phyloP scores from a whole-genome alignment of 2,113 vertebrate genomes.

The Alouatta palliata region DNA sequence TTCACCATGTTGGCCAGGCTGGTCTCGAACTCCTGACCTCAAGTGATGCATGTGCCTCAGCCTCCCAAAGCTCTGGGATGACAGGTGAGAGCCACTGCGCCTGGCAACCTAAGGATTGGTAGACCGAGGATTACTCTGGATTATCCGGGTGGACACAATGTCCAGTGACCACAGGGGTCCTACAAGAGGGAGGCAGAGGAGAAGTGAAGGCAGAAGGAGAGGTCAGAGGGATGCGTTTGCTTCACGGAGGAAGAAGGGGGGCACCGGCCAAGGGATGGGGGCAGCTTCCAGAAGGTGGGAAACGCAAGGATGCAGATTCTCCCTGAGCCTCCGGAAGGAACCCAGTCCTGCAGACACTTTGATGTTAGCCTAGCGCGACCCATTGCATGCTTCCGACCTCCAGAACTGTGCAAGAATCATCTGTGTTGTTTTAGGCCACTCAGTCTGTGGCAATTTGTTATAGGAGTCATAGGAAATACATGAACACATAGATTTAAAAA shows the following conservation, averaged over 20 bases:
- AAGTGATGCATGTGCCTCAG: not conserved
- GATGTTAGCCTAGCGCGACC: not conserved
- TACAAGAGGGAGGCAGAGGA: not conserved
- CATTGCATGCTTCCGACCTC: not conserved
- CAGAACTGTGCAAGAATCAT: not conserved
- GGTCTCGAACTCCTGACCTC: not conserved
- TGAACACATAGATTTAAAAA: not conserved
- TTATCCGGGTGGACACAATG: too few species aligned
- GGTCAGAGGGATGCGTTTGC: not conserved
- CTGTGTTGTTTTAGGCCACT: not conserved
- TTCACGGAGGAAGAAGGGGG: not conserved
- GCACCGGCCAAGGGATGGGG: rapidly evolving
- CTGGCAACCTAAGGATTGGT: not conserved
- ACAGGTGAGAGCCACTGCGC: not conserved
- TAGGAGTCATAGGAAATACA: not conserved
- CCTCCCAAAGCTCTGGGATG: not conserved
- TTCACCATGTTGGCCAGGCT: not conserved
- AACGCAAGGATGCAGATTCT: not conserved
- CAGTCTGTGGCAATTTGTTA: not conserved
- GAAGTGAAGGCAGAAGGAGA: rapidly evolving
- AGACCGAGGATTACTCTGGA: not conserved
- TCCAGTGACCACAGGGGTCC: not conserved
- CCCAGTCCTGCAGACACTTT: not conserved
- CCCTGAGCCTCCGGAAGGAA: not conserved
- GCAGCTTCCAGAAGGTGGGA: not conserved